Percentiles rank a stretch among this genome's conserved stretches.
These are phyloP conservation scores for Onthophagus sagittarius DNA, from an alignment of 2,888 invertebrate genomes.

Conservation along the genomic window DNA sequence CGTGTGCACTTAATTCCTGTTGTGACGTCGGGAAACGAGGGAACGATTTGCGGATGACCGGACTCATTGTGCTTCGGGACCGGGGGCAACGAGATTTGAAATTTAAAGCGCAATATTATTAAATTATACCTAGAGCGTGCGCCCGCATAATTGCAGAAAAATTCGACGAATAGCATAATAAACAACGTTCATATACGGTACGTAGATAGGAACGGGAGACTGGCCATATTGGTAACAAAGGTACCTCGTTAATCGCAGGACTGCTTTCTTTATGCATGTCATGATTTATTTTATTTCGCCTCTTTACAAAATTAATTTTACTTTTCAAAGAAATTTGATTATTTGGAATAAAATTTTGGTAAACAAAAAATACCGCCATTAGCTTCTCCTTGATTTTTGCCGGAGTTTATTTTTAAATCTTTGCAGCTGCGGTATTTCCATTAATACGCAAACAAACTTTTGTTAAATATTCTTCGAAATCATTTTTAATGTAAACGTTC, in stretches of 20 bases:
- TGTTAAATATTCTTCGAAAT: neutral
- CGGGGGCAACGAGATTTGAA: slow-evolving; percentile 23
- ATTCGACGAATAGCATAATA: slow-evolving; percentile 19
- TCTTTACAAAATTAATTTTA: neutral
- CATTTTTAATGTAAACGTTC: neutral
- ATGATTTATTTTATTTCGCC: neutral
- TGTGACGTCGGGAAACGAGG: neutral
- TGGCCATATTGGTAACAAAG: slow-evolving; percentile 5
- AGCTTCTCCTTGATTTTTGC: neutral
- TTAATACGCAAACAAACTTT: neutral
- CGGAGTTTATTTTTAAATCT: neutral
- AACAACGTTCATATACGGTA: slow-evolving; percentile 15
- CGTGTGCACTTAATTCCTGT: neutral
- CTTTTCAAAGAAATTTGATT: neutral
- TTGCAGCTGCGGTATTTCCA: neutral
- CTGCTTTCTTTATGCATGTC: neutral
- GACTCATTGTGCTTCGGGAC: slow-evolving; percentile 13
- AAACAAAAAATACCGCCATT: neutral
- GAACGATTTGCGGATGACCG: neutral
- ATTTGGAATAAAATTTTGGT: neutral
- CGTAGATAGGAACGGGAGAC: slow-evolving; percentile 3
- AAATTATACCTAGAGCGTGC: slow-evolving; percentile 28
- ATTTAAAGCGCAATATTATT: slow-evolving; percentile 27
- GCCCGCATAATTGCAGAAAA: slow-evolving; percentile 27
- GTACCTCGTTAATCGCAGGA: slow-evolving; percentile 1